Percentiles rank a stretch among this genome's conserved stretches.
phyloP scores from a whole-genome alignment of 2,113 vertebrate genomes.

The Campylomormyrus numenius region DNA sequence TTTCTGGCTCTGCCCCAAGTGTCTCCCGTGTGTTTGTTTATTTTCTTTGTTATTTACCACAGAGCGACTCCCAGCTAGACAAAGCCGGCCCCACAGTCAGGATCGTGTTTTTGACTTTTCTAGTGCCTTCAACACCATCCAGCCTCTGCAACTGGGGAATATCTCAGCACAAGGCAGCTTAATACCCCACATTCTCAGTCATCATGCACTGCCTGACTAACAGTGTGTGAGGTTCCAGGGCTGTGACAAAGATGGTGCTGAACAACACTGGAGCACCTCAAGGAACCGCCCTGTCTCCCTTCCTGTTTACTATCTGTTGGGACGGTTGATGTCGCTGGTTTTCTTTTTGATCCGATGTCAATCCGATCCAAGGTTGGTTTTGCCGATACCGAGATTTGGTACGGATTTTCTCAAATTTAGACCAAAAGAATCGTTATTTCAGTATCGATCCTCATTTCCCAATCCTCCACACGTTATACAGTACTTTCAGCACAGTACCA shows the following conservation, averaged over 20 bases:
- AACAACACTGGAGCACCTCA: neutral
- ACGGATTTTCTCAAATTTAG: neutral
- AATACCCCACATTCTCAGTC: neutral
- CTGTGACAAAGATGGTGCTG: neutral
- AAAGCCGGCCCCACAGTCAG: neutral
- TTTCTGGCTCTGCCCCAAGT: neutral
- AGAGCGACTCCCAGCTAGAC: too few species aligned
- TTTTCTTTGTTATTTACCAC: neutral
- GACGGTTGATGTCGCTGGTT: neutral
- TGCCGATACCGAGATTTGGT: neutral
- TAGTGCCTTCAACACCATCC: neutral
- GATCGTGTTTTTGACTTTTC: neutral
- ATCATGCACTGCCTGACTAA: neutral
- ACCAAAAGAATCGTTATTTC: neutral
- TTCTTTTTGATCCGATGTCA: neutral
- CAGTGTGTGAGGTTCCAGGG: neutral
- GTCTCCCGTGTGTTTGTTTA: neutral
- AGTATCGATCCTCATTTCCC: neutral
- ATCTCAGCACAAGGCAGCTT: neutral
- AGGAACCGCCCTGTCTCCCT: neutral
- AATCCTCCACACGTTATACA: neutral
- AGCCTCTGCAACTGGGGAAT: neutral
- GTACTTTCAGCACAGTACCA: neutral
- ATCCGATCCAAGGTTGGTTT: neutral
- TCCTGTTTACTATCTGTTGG: neutral